Percentiles rank a stretch among this genome's conserved stretches.
Conservation (phyloP, 2,888 invertebrate species). For the Andrena dorsata region DNA sequence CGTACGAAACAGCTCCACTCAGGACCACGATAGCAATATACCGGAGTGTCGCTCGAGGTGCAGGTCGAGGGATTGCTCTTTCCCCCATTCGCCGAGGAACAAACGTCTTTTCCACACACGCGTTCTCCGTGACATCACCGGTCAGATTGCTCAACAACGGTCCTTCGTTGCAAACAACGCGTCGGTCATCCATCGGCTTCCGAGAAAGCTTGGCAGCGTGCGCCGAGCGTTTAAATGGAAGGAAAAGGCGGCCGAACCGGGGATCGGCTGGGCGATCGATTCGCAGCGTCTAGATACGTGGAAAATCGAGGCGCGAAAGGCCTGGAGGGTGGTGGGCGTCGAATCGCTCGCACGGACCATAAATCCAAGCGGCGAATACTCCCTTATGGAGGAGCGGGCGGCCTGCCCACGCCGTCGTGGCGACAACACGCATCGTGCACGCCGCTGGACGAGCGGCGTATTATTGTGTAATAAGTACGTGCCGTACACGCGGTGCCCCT, state of each 20-base stretch:
- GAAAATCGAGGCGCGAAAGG: slow-evolving; percentile 46
- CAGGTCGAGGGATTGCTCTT: too few relatives aligned
- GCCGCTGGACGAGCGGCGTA: slow-evolving; percentile 30
- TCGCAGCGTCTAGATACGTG: slow-evolving; percentile 15
- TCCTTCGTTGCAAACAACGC: too few relatives aligned
- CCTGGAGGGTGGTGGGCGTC: slow-evolving; percentile 35
- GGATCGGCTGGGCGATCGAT: neutral
- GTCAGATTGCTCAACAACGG: slow-evolving; percentile 14
- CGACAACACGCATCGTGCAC: slow-evolving; percentile 44
- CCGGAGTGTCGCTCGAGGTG: neutral
- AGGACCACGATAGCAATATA: neutral
- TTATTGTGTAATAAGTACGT: slow-evolving; percentile 68
- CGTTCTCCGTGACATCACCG: neutral
- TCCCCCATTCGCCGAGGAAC: too few relatives aligned
- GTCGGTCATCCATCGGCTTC: neutral
- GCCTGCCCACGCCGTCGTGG: slow-evolving; percentile 33
- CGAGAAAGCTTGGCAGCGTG: neutral
- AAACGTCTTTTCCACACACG: too few relatives aligned
- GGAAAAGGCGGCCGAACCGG: neutral
- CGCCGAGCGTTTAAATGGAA: neutral
- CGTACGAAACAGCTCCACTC: neutral
- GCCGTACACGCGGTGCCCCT: slow-evolving; percentile 51
- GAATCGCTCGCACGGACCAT: slow-evolving; percentile 47
- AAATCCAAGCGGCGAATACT: slow-evolving; percentile 51
- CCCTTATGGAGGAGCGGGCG: slow-evolving; percentile 44